phyloP scores from a whole-genome alignment of 2,113 vertebrate genomes.

The Heterocephalus glaber region DNA sequence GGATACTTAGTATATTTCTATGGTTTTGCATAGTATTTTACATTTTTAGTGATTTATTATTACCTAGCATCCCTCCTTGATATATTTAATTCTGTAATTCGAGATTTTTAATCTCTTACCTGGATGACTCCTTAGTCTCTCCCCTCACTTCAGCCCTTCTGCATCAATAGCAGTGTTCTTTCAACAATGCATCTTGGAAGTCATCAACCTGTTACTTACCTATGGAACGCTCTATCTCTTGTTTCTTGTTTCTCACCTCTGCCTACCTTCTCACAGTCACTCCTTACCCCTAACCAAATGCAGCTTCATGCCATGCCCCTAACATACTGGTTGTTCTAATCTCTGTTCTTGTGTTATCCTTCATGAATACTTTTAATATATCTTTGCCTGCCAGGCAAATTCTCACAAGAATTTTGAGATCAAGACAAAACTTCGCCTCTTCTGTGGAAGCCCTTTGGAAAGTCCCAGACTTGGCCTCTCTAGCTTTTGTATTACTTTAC shows the following conservation, averaged over 20 bases:
- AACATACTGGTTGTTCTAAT: neutral
- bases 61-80: neutral
- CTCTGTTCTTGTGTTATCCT: neutral
- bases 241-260: neutral
- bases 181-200: neutral
- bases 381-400: neutral
- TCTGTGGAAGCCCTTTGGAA: neutral
- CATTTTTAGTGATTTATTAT: neutral
- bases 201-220: neutral
- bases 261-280: neutral
- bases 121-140: neutral
- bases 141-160: neutral
- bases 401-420: neutral
- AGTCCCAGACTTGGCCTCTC: neutral
- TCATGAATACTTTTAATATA: neutral
- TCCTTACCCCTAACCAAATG: neutral
- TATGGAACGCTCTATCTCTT: neutral
- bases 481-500: neutral
- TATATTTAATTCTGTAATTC: neutral
- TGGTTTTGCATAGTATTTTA: neutral
- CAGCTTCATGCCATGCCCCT: neutral
- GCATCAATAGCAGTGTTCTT: neutral
- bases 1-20: neutral
- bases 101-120: neutral
- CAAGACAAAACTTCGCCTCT: neutral